Evolutionary conservation across 64 coral and sea anemone genomes (phyloP).

Genomic region (Stichodactyla mertensii): DNA sequence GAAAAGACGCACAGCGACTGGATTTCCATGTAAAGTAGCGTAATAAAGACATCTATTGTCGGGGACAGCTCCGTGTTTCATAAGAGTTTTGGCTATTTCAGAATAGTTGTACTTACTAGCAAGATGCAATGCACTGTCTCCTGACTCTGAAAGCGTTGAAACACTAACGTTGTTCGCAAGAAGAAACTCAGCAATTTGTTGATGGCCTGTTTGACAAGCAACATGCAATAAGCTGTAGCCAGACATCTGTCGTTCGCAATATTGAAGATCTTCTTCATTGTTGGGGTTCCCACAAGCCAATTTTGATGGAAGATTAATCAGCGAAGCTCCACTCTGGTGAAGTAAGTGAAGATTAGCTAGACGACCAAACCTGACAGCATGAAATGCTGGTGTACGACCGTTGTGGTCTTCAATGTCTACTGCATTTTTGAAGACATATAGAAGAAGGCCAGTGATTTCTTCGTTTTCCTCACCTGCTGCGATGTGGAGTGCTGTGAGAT

Average conservation of each 20-base stretch:
- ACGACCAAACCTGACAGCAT: constrained; percentile 33
- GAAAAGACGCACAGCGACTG: constrained; percentile 20
- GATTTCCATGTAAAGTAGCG: constrained; percentile 8
- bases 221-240: constrained; percentile 57
- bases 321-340: constrained; percentile 40
- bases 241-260: constrained; percentile 50
- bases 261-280: constrained; percentile 8
- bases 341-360: constrained; percentile 30
- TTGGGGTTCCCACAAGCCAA: background rate
- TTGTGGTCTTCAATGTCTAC: constrained; percentile 50
- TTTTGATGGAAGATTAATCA: constrained; percentile 14
- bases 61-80: background rate
- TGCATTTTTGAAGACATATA: constrained; percentile 31
- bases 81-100: background rate
- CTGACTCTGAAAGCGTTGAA: background rate
- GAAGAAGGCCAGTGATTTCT: constrained; percentile 2
- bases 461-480: constrained; percentile 24
- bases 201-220: constrained; percentile 55
- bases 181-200: constrained; percentile 43
- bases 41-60: constrained; percentile 36
- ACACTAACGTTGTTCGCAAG: constrained; percentile 26
- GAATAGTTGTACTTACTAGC: constrained; percentile 38
- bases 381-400: constrained; percentile 53
- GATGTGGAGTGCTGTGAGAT: constrained; percentile 51
- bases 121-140: constrained; percentile 44